Base-by-base conservation (phyloP, 1,140 invertebrate species). In the Gryllus bimaculatus region DNA sequence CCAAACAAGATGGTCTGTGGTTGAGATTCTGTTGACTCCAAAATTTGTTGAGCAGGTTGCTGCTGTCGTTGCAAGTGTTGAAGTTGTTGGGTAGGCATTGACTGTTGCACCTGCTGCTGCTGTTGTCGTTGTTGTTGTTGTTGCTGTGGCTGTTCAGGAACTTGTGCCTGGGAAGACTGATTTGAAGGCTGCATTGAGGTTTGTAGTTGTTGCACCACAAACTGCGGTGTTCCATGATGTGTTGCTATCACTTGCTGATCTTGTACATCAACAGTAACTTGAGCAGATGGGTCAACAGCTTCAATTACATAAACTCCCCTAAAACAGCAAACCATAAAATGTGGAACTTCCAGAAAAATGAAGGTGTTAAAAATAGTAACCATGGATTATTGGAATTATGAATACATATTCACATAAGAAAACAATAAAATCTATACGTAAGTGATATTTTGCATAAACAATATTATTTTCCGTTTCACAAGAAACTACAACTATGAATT, bases 281-380 rank as follows among this genome's bases (percentile, higher is more conserved):
- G 76, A 8, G 76, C 18, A 8, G 8, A 20, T 47, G 47, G 76
- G 8, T 77, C 76, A 18, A 48, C 48, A 26, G 76, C 8, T 20
- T 77, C 76, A 12, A 77, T 47, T 12, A 77, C 76, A 20, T 77
- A 77, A 20, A 77, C 76, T 12, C 76, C 76, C 12, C 76, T 77
- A 48, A 49, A 48, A 77, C 18, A 20, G 48, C 20, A n/a, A n/a
- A 21, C 26, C 12, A 21, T 18, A 10, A 21, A 75, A 10, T 15
- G n/a, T 75, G 12, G 13, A n/a, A 73, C 26, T 73, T 73, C 66
- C 1, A 15, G 66, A 6, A 73, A 73, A 73, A 15, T 75, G 7
- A 75, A 2, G 26, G 13, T 75, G 3, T 75, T 75, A 13, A 13
- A n/a, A 73, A 73, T 73, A 73, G 13, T 73, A 15, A 13, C 13